Percentiles rank a stretch among this genome's conserved stretches.
Evolutionary conservation across 2,113 vertebrate genomes (phyloP).

Genomic region (Callocephalon fimbriatum): DNA sequence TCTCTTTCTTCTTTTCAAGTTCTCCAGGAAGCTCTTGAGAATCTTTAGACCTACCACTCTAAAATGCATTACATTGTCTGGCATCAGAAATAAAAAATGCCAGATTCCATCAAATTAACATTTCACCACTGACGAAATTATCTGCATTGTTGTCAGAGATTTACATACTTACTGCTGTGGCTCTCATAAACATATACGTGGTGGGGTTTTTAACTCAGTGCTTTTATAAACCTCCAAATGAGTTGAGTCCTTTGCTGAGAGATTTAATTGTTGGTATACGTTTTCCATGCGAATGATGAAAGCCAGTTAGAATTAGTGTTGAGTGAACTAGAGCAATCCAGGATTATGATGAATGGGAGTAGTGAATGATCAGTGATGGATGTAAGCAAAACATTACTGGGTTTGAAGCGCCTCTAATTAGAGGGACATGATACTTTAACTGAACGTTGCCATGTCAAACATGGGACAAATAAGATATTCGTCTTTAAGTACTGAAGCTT

Average conservation of each 20-base stretch:
- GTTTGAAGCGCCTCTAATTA: slow-evolving; percentile 26
- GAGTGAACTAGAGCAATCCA: slow-evolving; percentile 1
- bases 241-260: slow-evolving; percentile 45
- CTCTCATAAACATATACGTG: background rate
- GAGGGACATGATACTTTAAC: background rate
- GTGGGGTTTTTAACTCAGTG: background rate
- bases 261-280: slow-evolving; percentile 37
- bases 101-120: background rate
- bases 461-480: background rate
- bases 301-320: slow-evolving; percentile 30
- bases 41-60: background rate
- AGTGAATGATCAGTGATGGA: slow-evolving; percentile 24
- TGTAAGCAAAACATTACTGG: slow-evolving; percentile 6
- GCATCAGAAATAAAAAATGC: background rate
- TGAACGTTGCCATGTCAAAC: background rate
- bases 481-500: background rate
- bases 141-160: background rate
- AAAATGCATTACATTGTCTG: background rate
- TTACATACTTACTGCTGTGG: background rate
- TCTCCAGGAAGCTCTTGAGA: background rate
- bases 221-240: slow-evolving; percentile 16
- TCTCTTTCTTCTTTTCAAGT: background rate
- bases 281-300: slow-evolving; percentile 46
- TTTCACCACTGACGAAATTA: background rate
- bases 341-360: slow-evolving; percentile 44